Conservation (phyloP, 2,113 vertebrate species). For the Amphiprion ocellaris region DNA sequence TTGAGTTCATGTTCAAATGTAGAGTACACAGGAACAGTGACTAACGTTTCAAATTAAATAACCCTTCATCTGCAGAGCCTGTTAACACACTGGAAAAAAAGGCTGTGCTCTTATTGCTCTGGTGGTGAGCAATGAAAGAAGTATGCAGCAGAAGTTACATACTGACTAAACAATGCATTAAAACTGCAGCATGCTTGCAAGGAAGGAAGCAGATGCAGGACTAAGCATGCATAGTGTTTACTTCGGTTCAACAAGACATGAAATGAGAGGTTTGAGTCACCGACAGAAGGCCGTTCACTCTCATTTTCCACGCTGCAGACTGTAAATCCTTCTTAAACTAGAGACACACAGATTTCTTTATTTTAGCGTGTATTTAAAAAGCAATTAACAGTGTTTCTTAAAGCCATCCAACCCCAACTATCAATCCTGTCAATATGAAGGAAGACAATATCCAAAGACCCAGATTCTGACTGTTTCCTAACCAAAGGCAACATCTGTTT, state of each 20-base stretch:
- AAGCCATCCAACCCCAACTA: neutral
- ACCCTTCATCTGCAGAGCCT: too few relatives aligned
- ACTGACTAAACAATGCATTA: neutral
- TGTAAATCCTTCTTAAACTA: neutral
- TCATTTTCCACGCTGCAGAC: neutral
- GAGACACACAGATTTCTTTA: neutral
- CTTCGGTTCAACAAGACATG: neutral
- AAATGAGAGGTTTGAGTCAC: neutral
- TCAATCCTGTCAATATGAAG: slow-evolving; percentile 25
- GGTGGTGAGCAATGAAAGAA: neutral
- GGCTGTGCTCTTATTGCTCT: neutral
- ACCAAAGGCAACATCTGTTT: slow-evolving; percentile 73
- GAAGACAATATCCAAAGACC: slow-evolving; percentile 22
- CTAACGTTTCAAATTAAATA: too few relatives aligned
- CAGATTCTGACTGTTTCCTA: slow-evolving; percentile 46
- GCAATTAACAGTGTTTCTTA: neutral
- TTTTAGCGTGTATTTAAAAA: neutral
- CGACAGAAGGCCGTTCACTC: neutral
- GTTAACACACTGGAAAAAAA: neutral
- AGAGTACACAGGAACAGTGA: too few relatives aligned
- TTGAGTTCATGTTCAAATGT: neutral
- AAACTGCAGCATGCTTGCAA: neutral
- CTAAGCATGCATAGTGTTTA: neutral
- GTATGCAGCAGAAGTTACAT: neutral
- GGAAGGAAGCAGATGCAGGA: slow-evolving; percentile 2